Percentiles rank a stretch among this genome's conserved stretches.
Evolutionary conservation across 2,888 invertebrate genomes (phyloP).

Genomic region (Cheilosia scutellata): DNA sequence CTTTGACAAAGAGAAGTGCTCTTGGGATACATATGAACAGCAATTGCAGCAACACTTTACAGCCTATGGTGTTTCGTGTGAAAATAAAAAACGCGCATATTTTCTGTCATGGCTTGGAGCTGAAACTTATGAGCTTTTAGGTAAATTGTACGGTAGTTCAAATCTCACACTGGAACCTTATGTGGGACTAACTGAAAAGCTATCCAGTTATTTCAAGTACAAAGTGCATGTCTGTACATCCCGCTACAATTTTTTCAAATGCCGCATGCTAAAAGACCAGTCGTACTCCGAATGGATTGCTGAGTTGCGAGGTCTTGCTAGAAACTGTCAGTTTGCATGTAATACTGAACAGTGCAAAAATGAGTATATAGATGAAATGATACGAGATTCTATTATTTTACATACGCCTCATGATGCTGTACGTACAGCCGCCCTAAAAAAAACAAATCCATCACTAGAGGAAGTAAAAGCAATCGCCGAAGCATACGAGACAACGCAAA

Average conservation of each 20-base stretch:
- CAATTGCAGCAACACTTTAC: conserved; percentile 40
- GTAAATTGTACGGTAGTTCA: conserved; percentile 30
- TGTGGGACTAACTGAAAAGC: conserved; percentile 8
- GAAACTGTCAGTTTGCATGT: conserved; percentile 42
- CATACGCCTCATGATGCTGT: conserved; percentile 42
- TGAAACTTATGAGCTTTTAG: conserved; percentile 37
- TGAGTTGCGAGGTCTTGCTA: conserved; percentile 38
- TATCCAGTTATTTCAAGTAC: conserved; percentile 24
- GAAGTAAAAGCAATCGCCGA: conserved; percentile 38
- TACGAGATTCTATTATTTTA: conserved; percentile 30
- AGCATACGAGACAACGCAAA: conserved; percentile 37
- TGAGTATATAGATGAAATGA: conserved; percentile 40
- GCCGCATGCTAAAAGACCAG: conserved; percentile 42
- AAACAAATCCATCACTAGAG: conserved; percentile 41
- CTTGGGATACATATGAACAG: conserved; percentile 35
- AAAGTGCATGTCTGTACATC: conserved; percentile 32
- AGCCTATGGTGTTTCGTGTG: conserved; percentile 30
- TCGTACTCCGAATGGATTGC: conserved; percentile 38
- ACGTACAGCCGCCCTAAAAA: conserved; percentile 30
- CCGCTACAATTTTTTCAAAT: conserved; percentile 37
- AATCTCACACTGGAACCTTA: not conserved
- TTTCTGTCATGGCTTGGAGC: conserved; percentile 16
- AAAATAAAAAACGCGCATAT: conserved; percentile 33
- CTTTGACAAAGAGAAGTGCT: conserved; percentile 20
- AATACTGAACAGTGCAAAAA: conserved; percentile 21